Evolutionary conservation across 2,797 vertebrate species (phyloP).

Genomic region (Syngnathus acus): DNA sequence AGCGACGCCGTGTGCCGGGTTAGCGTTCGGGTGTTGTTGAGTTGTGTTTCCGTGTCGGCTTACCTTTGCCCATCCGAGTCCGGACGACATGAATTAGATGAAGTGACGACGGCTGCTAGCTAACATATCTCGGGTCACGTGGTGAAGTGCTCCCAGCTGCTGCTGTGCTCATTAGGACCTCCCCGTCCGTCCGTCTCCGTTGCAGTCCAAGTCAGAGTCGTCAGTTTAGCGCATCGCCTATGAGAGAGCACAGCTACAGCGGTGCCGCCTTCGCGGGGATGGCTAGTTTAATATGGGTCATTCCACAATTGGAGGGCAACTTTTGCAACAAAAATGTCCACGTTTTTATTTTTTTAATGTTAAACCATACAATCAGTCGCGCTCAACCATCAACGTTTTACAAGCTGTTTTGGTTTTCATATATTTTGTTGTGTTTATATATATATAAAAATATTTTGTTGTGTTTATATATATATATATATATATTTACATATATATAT

Average conservation of each 20-base stretch:
- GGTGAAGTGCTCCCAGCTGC: constrained; percentile 75
- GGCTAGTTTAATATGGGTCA: background rate
- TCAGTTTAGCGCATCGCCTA: background rate
- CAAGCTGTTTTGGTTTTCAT: too few species aligned
- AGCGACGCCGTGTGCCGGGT: background rate
- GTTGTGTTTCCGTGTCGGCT: constrained; percentile 9
- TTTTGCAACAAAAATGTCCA: background rate
- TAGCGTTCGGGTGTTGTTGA: constrained; percentile 5
- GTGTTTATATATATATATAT: too few species aligned
- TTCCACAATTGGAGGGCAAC: background rate
- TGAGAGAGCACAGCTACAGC: background rate
- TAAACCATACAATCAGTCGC: background rate
- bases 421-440: too few species aligned
- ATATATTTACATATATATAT: too few species aligned
- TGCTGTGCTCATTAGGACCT: constrained; percentile 54
- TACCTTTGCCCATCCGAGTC: constrained; percentile 44
- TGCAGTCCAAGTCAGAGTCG: background rate
- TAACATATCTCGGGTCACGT: constrained; percentile 72
- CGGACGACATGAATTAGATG: constrained; percentile 61
- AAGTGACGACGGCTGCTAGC: constrained; percentile 71
- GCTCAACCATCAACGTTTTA: background rate
- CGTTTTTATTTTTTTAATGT: background rate
- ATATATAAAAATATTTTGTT: too few species aligned
- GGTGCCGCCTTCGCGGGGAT: background rate
- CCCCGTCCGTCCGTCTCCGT: constrained; percentile 28